These are phyloP conservation scores for Macroteleia sp. DNA, from an alignment of 2,888 invertebrate species.

Conservation along the genomic window DNA sequence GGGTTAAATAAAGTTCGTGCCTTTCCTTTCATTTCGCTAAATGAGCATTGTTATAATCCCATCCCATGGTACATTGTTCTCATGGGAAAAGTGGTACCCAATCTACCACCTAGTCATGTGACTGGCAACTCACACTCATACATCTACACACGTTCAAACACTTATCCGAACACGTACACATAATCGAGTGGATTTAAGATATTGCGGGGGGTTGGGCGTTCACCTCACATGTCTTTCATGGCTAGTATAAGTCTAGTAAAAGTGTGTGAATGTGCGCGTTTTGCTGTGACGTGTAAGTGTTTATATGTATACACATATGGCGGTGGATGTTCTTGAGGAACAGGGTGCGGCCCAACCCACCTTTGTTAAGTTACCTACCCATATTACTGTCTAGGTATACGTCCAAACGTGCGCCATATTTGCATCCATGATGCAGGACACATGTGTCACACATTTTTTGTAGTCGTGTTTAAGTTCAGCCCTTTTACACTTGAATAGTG, in stretches of 20 bases:
- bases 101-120: slow-evolving; percentile 73
- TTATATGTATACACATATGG: slow-evolving; percentile 25
- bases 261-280: slow-evolving; percentile 22
- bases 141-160: neutral
- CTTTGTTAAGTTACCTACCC: slow-evolving; percentile 79
- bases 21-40: slow-evolving; percentile 64
- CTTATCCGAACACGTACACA: slow-evolving; percentile 54
- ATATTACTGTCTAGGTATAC: slow-evolving; percentile 79
- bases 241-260: slow-evolving; percentile 78
- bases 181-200: slow-evolving; percentile 77
- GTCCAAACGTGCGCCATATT: slow-evolving; percentile 75
- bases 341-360: slow-evolving; percentile 81
- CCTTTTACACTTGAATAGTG: neutral
- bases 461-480: neutral
- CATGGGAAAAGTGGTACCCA: slow-evolving; percentile 76
- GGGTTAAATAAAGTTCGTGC: slow-evolving; percentile 77
- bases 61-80: slow-evolving; percentile 79
- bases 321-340: slow-evolving; percentile 79
- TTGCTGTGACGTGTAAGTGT: slow-evolving; percentile 35
- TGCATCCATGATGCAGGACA: slow-evolving; percentile 77
- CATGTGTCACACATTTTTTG: slow-evolving; percentile 74
- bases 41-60: slow-evolving; percentile 77
- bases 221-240: slow-evolving; percentile 75
- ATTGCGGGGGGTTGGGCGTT: slow-evolving; percentile 79
- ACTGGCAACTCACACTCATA: slow-evolving; percentile 15